A percentile compares a stretch with the other conserved stretches of the same genome.
These are phyloP conservation scores for Girardinichthys multiradiatus DNA, from an alignment of 2,113 vertebrate genomes.

Conservation along the genomic window DNA sequence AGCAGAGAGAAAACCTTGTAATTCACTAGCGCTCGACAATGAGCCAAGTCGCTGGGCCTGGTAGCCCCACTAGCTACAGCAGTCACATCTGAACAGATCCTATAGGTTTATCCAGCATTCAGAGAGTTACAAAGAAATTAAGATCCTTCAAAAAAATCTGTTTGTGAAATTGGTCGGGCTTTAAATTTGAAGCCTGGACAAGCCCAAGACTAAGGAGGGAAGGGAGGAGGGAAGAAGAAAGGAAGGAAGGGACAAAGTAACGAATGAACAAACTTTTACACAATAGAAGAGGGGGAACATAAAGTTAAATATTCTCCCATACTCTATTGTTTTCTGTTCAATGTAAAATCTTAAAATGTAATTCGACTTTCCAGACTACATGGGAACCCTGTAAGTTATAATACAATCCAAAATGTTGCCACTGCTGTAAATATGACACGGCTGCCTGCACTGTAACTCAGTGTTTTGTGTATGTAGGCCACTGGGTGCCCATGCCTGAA, in stretches of 20 bases:
- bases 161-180: neutral
- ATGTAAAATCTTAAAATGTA: neutral
- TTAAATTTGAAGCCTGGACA: no score
- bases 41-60: slow-evolving; percentile 53
- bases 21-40: slow-evolving; percentile 68
- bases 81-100: slow-evolving; percentile 25
- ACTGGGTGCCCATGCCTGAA: slow-evolving; percentile 49
- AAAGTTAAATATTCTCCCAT: neutral
- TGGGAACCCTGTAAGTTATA: neutral
- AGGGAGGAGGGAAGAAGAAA: neutral
- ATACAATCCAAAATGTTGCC: slow-evolving; percentile 1
- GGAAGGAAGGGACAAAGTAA: neutral
- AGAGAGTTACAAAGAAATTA: slow-evolving; percentile 21
- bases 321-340: neutral
- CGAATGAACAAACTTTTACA: neutral
- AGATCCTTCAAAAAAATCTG: slow-evolving; percentile 19
- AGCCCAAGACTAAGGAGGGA: no score
- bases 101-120: slow-evolving; percentile 16
- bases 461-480: slow-evolving; percentile 57
- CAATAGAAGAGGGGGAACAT: neutral
- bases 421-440: slow-evolving; percentile 38
- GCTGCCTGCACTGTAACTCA: slow-evolving; percentile 21
- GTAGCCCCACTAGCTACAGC: slow-evolving; percentile 31
- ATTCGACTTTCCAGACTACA: neutral
- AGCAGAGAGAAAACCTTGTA: slow-evolving; percentile 75